Conservation (phyloP, 2,113 vertebrate species). For the Cheirogaleus medius region DNA sequence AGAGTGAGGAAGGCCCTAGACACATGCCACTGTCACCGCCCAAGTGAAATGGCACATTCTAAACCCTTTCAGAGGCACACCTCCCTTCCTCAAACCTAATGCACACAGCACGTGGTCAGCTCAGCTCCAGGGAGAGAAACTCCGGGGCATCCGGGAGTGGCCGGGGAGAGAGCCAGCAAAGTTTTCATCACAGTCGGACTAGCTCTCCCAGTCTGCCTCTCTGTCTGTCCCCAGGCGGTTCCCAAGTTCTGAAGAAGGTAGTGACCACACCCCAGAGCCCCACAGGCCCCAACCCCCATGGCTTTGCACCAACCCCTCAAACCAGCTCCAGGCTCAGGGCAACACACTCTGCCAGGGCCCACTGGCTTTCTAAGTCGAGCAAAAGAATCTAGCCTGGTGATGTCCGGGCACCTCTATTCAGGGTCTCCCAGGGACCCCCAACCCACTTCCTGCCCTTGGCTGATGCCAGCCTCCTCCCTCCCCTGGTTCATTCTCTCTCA, state of each 20-base stretch:
- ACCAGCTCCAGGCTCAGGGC: slow-evolving; percentile 65
- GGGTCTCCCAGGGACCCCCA: not conserved
- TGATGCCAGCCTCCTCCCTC: not conserved
- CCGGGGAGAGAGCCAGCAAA: not conserved
- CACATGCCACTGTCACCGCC: not conserved
- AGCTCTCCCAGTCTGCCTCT: slow-evolving; percentile 63
- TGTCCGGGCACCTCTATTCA: not conserved
- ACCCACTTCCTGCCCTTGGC: not conserved
- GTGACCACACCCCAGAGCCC: slow-evolving; percentile 59
- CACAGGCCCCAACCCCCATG: slow-evolving; percentile 49
- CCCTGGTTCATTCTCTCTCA: not conserved
- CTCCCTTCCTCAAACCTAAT: not conserved
- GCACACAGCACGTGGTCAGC: not conserved
- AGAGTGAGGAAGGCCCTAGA: not conserved
- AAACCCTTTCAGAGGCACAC: not conserved
- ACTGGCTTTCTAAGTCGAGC: not conserved
- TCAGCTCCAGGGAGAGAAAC: slow-evolving; percentile 4
- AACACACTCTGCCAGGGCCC: not conserved
- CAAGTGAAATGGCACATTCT: not conserved
- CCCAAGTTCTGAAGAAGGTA: slow-evolving; percentile 64
- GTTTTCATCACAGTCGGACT: not conserved
- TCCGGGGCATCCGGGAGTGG: not conserved
- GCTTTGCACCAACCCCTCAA: slow-evolving; percentile 57
- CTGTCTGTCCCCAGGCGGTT: slow-evolving; percentile 65
- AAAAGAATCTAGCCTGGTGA: not conserved